Evolutionary conservation across 1,140 invertebrate species (phyloP), one percentile per base, ranked within the genome.

Genomic region (Cyrtorhinus lividipennis): DNA sequence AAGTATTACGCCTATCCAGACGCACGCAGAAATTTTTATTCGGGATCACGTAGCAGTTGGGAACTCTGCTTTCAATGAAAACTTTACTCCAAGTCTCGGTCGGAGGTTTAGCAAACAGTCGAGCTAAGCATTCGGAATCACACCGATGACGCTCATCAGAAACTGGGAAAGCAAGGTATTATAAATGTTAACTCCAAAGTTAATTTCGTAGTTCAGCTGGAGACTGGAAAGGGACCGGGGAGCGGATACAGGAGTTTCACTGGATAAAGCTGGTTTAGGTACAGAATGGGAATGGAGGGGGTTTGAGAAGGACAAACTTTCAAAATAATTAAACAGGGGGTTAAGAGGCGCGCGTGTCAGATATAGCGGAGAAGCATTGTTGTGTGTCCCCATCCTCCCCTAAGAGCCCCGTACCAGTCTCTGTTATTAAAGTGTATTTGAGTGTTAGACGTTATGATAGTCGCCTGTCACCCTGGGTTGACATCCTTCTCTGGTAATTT

Each of bases 341-440:
- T 15, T 12, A 12, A 15, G 10, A 53, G 48, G 48, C 48, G 48
- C 10, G 48, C 5, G 48, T 53, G 48, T 53, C 48, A 53, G 48
- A 53, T 53, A 53, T 53, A 53, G 48, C 48, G 48, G 48, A 53
- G 48, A 22, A 12, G 48, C 48, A 53, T 53, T 53, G 48, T 53
- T 53, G 48, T 53, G 48, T 22, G 48, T 53, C 20, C 38, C 48
- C 48, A 22, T 22, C 20, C 48, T 53, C 20, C 20, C 48, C 20
- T 5, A 53, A 53, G 48, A 12, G 48, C 48, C 3, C 48, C 8
- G n/a, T n/a, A 10, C 48, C 20, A 26, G 58, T 24, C 24, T 30
- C 27, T 30, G 58, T 59, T 59, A 59, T 59, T 59, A 59, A 59
- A 59, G 58, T 59, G 58, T 59, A 59, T 59, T 59, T 59, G 58